A percentile compares a stretch with the other conserved stretches of the same genome.
phyloP scores from a whole-genome alignment of 1,140 invertebrate genomes.

The Trichonephila inaurata region DNA sequence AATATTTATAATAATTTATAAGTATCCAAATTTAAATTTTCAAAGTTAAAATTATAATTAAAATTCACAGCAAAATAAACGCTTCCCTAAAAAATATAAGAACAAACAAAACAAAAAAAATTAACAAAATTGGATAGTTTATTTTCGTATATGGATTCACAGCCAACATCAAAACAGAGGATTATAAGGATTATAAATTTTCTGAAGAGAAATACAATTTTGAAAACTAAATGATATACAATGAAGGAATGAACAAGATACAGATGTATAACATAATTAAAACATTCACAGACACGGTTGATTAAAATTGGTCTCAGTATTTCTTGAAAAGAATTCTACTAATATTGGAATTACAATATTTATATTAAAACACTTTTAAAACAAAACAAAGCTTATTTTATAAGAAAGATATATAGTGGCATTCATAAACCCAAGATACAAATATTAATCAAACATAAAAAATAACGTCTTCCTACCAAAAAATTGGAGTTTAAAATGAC shows the following conservation, averaged over 20 bases:
- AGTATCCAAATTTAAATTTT: not conserved
- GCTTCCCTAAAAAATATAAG: no score
- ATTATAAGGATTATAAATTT: not conserved
- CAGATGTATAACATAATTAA: not conserved
- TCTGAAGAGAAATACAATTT: not conserved
- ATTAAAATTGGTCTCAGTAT: slow-evolving; percentile 29
- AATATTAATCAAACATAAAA: not conserved
- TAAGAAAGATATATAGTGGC: not conserved
- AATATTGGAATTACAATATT: slow-evolving; percentile 21
- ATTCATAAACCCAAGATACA: not conserved
- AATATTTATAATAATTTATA: not conserved
- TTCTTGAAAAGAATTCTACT: not conserved
- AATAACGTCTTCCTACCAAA: not conserved
- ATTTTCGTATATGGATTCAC: not conserved
- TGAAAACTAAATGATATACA: slow-evolving; percentile 6
- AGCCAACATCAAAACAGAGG: not conserved
- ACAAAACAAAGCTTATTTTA: not conserved
- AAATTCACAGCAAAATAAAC: not conserved
- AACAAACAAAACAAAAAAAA: no score
- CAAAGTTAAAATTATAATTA: not conserved
- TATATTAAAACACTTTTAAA: not conserved
- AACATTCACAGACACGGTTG: slow-evolving; percentile 6
- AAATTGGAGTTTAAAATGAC: not conserved
- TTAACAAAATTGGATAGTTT: not conserved
- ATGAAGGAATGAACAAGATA: slow-evolving; percentile 26